Evolutionary conservation across 2,797 vertebrate species (phyloP).

Genomic region (Myiothlypis coronata): DNA sequence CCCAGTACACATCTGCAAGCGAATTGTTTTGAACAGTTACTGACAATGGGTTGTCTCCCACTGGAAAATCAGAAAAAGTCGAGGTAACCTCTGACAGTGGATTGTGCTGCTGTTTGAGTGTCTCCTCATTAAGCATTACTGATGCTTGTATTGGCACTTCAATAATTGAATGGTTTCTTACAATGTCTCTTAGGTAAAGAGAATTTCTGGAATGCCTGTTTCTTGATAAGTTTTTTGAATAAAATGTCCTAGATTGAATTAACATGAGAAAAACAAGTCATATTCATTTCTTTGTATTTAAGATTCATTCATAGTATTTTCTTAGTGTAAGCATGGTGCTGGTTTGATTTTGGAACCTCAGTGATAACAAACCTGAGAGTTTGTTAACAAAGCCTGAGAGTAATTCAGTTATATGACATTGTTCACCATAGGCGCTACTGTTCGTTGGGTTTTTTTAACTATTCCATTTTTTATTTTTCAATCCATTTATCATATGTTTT

Average conservation of each 20-base stretch:
- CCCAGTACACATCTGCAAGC: not conserved
- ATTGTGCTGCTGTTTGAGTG: not conserved
- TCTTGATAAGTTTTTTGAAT: not conserved
- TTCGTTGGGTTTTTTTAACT: not conserved
- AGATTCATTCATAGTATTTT: not conserved
- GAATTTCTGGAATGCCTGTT: not conserved
- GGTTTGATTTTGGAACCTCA: not conserved
- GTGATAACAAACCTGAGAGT: not conserved
- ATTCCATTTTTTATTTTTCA: not conserved
- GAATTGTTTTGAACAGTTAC: not conserved
- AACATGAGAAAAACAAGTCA: not conserved
- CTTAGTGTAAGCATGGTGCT: not conserved
- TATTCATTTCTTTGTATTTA: not conserved
- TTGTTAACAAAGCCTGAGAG: not conserved
- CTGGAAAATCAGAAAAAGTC: not conserved
- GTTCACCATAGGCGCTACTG: not conserved
- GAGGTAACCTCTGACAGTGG: not conserved
- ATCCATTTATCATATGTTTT: not conserved
- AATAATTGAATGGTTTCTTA: not conserved
- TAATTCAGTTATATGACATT: not conserved
- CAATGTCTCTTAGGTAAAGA: not conserved
- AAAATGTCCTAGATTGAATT: not conserved
- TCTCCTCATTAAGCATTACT: not conserved
- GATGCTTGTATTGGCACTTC: not conserved
- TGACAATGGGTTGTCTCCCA: not conserved